phyloP scores from a whole-genome alignment of 2,888 invertebrate genomes.

The Amiota minor region DNA sequence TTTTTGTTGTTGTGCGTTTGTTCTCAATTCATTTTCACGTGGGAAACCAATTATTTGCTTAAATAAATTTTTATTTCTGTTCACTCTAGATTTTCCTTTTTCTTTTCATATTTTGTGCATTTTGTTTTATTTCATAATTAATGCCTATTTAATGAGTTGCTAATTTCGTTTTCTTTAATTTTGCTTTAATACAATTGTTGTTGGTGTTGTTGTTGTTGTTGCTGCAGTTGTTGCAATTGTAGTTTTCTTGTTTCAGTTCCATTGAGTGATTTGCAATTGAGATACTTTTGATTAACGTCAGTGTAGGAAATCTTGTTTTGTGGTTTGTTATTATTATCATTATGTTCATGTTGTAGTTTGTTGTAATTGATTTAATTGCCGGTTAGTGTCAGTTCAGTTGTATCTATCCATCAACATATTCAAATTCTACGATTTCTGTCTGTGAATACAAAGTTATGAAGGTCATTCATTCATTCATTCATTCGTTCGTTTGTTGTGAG shows the following conservation, averaged over 20 bases:
- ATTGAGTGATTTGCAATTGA: background rate
- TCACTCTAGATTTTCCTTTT: background rate
- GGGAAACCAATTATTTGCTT: conserved; percentile 32
- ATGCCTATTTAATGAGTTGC: conserved; percentile 30
- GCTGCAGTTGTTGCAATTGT: conserved; percentile 1
- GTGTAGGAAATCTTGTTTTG: conserved; percentile 26
- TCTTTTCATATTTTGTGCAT: background rate
- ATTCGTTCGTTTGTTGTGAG: too few species aligned
- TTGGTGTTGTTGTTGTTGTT: conserved; percentile 3
- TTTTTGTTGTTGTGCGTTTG: conserved; percentile 2
- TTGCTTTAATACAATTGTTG: background rate
- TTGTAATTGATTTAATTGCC: conserved; percentile 31
- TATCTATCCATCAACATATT: background rate
- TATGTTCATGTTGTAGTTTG: conserved; percentile 15
- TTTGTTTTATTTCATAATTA: conserved; percentile 27
- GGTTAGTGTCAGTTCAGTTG: background rate
- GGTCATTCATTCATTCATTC: background rate
- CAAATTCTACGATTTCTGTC: background rate
- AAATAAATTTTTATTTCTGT: conserved; percentile 14
- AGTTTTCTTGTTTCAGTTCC: background rate
- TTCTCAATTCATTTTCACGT: conserved; percentile 20
- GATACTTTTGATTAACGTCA: conserved; percentile 7
- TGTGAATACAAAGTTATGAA: background rate
- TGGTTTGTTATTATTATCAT: conserved; percentile 6
- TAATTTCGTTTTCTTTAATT: conserved; percentile 11